Conservation (phyloP, 2,113 vertebrate species). For the Macaca nemestrina region DNA sequence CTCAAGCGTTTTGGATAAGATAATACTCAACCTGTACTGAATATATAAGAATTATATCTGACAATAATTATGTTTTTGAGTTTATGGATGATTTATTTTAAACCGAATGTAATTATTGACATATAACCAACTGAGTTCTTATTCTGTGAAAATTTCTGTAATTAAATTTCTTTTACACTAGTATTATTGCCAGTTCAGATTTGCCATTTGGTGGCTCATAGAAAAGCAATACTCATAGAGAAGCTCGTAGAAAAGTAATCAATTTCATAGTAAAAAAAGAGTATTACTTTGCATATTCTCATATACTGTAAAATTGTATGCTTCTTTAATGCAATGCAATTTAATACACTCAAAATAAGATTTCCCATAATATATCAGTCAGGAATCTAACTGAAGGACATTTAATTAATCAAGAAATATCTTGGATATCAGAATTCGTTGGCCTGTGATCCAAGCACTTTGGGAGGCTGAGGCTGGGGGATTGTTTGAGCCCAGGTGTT, state of each 20-base stretch:
- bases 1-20: background rate
- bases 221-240: background rate
- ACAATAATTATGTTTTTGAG: background rate
- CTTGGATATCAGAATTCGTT: background rate
- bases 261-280: background rate
- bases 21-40: background rate
- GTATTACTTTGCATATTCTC: background rate
- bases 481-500: no score
- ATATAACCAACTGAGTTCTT: constrained; percentile 20
- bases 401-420: background rate
- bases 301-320: background rate
- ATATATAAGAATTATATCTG: background rate
- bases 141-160: background rate
- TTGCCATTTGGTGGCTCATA: background rate
- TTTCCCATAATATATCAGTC: background rate
- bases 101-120: background rate
- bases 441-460: no score
- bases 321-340: background rate
- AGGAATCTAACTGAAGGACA: background rate
- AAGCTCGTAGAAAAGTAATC: background rate
- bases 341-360: background rate
- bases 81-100: constrained; percentile 26
- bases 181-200: background rate
- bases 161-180: background rate
- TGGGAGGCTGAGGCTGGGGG: no score